Percentiles rank a stretch among this genome's conserved stretches.
Conservation (phyloP, 2,113 vertebrate genomes). For the Struthio camelus region DNA sequence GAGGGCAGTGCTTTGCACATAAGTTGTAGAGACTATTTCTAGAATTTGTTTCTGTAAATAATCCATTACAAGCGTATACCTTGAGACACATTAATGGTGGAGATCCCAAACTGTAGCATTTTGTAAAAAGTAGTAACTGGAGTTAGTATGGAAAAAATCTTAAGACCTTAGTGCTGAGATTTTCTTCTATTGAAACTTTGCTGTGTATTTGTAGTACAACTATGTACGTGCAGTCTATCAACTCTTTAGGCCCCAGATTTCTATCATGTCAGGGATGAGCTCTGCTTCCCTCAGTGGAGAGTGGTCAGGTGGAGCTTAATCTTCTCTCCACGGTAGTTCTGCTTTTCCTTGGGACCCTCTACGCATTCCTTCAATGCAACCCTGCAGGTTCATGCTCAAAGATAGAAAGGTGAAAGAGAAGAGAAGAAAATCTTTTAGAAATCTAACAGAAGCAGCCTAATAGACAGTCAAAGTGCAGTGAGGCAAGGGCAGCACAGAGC, state of each 20-base stretch:
- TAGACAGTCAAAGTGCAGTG: slow-evolving; percentile 23
- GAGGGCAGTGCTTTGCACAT: background rate
- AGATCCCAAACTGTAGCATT: background rate
- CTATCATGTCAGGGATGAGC: background rate
- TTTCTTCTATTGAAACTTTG: background rate
- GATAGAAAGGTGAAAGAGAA: slow-evolving; percentile 50
- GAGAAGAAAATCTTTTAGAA: slow-evolving; percentile 51
- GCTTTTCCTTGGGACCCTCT: background rate
- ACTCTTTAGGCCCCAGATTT: background rate
- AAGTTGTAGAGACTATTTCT: background rate
- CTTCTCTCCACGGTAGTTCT: background rate
- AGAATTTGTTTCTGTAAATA: background rate
- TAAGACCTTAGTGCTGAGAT: background rate
- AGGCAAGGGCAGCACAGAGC: background rate
- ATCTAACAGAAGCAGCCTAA: slow-evolving; percentile 42
- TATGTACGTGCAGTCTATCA: background rate
- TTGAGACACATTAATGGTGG: background rate
- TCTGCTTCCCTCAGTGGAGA: background rate
- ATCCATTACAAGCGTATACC: accelerated
- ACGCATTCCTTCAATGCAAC: background rate
- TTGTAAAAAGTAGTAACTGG: background rate
- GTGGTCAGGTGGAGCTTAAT: background rate
- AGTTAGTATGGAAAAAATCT: background rate
- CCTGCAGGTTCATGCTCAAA: slow-evolving; percentile 41
- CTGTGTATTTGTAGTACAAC: background rate